A percentile compares a stretch with the other conserved stretches of the same genome.
These are phyloP conservation scores for Salvelinus fontinalis DNA, from an alignment of 2,113 vertebrate genomes.

Conservation along the genomic window DNA sequence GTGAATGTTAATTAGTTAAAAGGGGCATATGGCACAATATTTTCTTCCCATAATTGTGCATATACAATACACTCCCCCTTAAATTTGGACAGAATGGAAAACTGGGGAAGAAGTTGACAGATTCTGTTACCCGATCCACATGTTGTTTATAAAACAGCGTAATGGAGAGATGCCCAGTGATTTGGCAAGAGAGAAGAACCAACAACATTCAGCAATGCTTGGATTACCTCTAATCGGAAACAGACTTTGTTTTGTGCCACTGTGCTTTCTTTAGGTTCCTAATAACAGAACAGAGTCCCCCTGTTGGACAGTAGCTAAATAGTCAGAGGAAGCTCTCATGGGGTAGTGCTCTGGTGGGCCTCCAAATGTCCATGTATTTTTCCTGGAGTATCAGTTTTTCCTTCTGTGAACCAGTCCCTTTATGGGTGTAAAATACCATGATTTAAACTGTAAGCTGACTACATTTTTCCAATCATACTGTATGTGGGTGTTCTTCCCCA, in stretches of 20 bases:
- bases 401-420: slow-evolving; percentile 45
- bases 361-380: slow-evolving; percentile 61
- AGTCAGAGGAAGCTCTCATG: slow-evolving; percentile 32
- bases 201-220: slow-evolving; percentile 60
- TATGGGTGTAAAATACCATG: slow-evolving; percentile 42
- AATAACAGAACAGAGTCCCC: slow-evolving; percentile 29
- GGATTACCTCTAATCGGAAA: slow-evolving; percentile 58
- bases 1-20: background rate
- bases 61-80: background rate
- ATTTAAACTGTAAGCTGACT: slow-evolving; percentile 31
- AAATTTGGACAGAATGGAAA: background rate
- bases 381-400: slow-evolving; percentile 22
- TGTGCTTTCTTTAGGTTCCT: slow-evolving; percentile 37
- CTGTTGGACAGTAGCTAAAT: slow-evolving; percentile 15
- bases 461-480: background rate
- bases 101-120: slow-evolving; percentile 28
- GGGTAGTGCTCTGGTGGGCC: slow-evolving; percentile 59
- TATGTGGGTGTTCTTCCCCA: too few relatives aligned
- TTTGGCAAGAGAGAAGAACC: slow-evolving; percentile 53
- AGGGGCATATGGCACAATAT: slow-evolving; percentile 14
- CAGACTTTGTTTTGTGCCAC: slow-evolving; percentile 46
- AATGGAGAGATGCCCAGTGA: slow-evolving; percentile 45
- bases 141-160: slow-evolving; percentile 42
- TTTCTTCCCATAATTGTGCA: slow-evolving; percentile 8
- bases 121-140: slow-evolving; percentile 49